phyloP scores from a whole-genome alignment of 2,888 invertebrate genomes.

The Orthonychiurus folsomi region DNA sequence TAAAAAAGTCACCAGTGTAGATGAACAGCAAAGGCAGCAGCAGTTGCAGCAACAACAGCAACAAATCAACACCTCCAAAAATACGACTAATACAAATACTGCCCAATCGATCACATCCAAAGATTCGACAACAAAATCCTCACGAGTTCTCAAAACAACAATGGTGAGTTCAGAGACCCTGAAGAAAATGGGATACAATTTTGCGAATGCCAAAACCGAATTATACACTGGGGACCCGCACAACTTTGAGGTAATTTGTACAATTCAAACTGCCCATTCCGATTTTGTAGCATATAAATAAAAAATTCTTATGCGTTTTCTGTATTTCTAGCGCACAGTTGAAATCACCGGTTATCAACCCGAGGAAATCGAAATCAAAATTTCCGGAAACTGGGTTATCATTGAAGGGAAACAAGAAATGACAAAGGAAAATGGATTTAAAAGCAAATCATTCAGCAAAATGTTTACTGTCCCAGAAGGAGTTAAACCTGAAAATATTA shows the following conservation, averaged over 20 bases:
- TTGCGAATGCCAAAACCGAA: background rate
- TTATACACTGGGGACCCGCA: constrained; percentile 1
- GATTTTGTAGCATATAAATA: no score
- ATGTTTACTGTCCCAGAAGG: constrained; percentile 5
- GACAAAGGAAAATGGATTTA: background rate
- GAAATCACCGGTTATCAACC: background rate
- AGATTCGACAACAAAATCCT: background rate
- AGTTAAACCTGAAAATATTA: constrained; percentile 4
- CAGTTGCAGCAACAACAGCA: background rate
- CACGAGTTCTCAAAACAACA: background rate
- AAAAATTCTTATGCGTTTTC: no score
- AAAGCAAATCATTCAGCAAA: background rate
- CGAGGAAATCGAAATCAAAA: no score
- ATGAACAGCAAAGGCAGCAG: background rate
- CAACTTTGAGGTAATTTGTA: background rate
- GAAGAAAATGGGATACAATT: constrained; percentile 2
- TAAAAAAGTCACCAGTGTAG: no score
- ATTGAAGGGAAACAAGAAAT: constrained; percentile 5
- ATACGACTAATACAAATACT: no score
- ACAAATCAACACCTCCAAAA: background rate
- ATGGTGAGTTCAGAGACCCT: background rate
- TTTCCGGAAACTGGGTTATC: no score
- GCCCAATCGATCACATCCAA: background rate
- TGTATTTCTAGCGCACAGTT: background rate
- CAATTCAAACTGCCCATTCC: background rate